Percentiles rank a stretch among this genome's conserved stretches.
phyloP scores from a whole-genome alignment of 2,888 invertebrate species.

The Leptopterna dolabrata region DNA sequence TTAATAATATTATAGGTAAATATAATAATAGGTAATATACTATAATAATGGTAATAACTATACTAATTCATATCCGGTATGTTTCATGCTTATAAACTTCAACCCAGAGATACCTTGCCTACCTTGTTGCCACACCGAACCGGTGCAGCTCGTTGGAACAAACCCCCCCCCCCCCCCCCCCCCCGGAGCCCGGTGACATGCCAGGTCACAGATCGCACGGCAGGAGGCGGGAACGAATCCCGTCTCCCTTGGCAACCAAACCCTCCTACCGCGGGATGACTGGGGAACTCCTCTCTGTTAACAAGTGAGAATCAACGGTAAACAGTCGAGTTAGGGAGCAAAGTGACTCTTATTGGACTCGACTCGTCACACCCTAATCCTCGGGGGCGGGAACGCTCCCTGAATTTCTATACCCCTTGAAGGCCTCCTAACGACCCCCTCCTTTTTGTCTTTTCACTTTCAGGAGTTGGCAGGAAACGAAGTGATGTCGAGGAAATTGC shows the following conservation, averaged over 20 bases:
- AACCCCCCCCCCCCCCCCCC: too few species aligned
- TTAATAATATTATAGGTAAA: too few species aligned
- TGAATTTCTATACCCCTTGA: constrained; percentile 48
- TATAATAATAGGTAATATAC: too few species aligned
- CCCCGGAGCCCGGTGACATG: too few species aligned
- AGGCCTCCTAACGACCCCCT: constrained; percentile 38
- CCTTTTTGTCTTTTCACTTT: background rate
- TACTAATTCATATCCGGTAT: too few species aligned
- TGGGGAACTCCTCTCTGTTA: background rate
- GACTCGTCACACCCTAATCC: constrained; percentile 53
- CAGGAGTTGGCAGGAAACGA: background rate
- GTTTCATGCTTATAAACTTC: too few species aligned
- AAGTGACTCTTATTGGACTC: constrained; percentile 54
- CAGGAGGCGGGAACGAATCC: background rate
- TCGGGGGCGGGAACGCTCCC: constrained; percentile 30
- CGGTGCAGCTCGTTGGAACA: too few species aligned
- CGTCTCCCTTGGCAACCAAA: background rate
- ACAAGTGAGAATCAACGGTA: constrained; percentile 7
- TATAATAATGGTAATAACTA: too few species aligned
- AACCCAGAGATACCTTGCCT: too few species aligned
- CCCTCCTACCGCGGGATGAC: background rate
- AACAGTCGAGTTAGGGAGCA: constrained; percentile 12
- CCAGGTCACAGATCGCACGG: background rate
- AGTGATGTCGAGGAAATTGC: constrained; percentile 33
- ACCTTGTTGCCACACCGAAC: too few species aligned